Evolutionary conservation across 2,888 invertebrate genomes (phyloP), one percentile per base, ranked within the genome.

Genomic region (Tetheella fluctuosa): DNA sequence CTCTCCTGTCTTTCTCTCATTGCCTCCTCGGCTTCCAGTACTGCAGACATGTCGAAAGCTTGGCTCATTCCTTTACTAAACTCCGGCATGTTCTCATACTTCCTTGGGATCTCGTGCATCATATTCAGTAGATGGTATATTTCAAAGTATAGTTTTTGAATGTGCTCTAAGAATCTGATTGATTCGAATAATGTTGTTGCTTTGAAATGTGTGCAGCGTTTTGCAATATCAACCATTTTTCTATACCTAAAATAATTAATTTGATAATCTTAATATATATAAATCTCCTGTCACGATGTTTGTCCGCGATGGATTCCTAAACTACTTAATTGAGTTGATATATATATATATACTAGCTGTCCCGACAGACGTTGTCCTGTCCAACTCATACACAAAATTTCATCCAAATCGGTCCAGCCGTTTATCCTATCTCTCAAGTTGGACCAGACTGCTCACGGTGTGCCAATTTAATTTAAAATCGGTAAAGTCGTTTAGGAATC

Each of bases 81-180:
- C 10, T 48, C 48, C 20, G 48, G 48, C 7, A 0, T 17, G 10
- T n/a, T 23, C 0, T 54, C 58, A 13, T 72, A 81, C 48, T 84
- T 85, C 4, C 64, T 59, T 0, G 71, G 73, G 0, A 85, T 70
- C 25, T 88, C 87, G 15, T 86, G 81, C 0, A 80, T 55, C 83
- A 87, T 88, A 13, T 75, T 75, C 0, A 64, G 70, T 0, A 85
- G 20, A 23, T 88, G 85, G 0, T 77, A 79, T 0, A 86, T 59
- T 17, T 85, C 79, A 59, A 83, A 79, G 20, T 79, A 81, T 0
- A 74, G 52, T 0, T 64, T 62, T 15, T 86, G 85, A 0, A 79
- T 61, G 0, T 79, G 76, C 3, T 69, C 59, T 0, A 80, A 34
- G 23, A 68, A 69, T 2, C 74, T 3, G 0, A 80, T 2, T 0